A percentile compares a stretch with the other conserved stretches of the same genome.
phyloP scores from a whole-genome alignment of 2,113 vertebrate species.

The Ammodytes marinus region DNA sequence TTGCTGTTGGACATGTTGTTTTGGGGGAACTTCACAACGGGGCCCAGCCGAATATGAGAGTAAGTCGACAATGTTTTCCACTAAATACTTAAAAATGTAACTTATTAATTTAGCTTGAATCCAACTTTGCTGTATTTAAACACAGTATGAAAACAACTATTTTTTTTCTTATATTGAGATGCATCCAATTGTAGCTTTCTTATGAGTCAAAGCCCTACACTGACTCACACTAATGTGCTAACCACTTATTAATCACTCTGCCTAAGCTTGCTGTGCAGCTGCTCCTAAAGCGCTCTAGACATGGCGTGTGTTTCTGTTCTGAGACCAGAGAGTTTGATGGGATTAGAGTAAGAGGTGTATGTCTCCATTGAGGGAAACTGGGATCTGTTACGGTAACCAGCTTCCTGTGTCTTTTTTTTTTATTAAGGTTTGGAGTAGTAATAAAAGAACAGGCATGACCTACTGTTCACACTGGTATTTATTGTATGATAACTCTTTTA shows the following conservation, averaged over 20 bases:
- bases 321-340: slow-evolving; percentile 48
- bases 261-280: slow-evolving; percentile 65
- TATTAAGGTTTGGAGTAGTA: not conserved
- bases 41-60: slow-evolving; percentile 72
- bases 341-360: slow-evolving; percentile 55
- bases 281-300: slow-evolving; percentile 28
- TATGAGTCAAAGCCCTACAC: not conserved
- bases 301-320: slow-evolving; percentile 22
- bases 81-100: not conserved
- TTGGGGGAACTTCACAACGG: slow-evolving; percentile 49
- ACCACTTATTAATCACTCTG: slow-evolving; percentile 42
- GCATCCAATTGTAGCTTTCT: not conserved
- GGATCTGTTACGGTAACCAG: not conserved
- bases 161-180: not conserved
- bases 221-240: slow-evolving; percentile 10
- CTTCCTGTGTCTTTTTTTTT: not conserved
- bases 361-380: slow-evolving; percentile 30
- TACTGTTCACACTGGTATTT: not conserved
- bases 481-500: not conserved
- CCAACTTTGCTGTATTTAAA: not conserved
- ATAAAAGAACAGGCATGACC: not conserved
- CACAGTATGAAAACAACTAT: not conserved
- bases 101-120: not conserved
- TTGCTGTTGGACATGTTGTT: slow-evolving; percentile 39
- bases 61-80: slow-evolving; percentile 58